These are phyloP conservation scores for Eustalomyia histrio DNA, from an alignment of 2,888 invertebrate species.

Conservation along the genomic window DNA sequence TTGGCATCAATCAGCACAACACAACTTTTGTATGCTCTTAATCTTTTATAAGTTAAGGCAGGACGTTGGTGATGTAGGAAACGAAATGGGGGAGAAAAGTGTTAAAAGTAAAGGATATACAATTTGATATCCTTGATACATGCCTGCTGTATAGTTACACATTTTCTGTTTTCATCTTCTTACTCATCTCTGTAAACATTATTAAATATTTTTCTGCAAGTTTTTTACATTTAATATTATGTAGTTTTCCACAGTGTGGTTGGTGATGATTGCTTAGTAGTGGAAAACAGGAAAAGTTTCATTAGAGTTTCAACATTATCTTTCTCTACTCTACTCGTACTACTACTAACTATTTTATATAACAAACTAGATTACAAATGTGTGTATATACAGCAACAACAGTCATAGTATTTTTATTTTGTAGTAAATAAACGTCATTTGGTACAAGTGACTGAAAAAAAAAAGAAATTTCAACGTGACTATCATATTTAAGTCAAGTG, in stretches of 20 bases:
- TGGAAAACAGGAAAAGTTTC: background rate
- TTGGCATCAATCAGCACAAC: slow-evolving; percentile 8
- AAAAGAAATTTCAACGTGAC: slow-evolving; percentile 26
- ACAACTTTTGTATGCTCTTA: slow-evolving; percentile 13
- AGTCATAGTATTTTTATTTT: background rate
- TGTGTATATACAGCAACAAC: background rate
- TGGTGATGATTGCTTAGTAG: background rate
- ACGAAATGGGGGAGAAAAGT: background rate
- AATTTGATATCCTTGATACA: slow-evolving; percentile 16
- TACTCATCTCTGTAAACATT: slow-evolving; percentile 6
- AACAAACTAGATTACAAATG: background rate
- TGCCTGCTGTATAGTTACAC: slow-evolving; percentile 2
- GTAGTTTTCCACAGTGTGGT: background rate
- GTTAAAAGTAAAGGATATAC: slow-evolving; percentile 13
- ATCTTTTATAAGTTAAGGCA: slow-evolving; percentile 29
- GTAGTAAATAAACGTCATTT: slow-evolving; percentile 24
- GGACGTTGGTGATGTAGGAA: background rate
- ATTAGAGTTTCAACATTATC: slow-evolving; percentile 9
- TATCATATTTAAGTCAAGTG: slow-evolving; percentile 55
- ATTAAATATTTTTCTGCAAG: slow-evolving; percentile 18
- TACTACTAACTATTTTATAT: background rate
- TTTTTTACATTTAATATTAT: slow-evolving; percentile 5
- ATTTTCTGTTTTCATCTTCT: slow-evolving; percentile 4
- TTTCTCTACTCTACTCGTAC: background rate
- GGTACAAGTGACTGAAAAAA: background rate